Conservation (phyloP, 2,888 invertebrate species). For the Tryphoninae sp. region DNA sequence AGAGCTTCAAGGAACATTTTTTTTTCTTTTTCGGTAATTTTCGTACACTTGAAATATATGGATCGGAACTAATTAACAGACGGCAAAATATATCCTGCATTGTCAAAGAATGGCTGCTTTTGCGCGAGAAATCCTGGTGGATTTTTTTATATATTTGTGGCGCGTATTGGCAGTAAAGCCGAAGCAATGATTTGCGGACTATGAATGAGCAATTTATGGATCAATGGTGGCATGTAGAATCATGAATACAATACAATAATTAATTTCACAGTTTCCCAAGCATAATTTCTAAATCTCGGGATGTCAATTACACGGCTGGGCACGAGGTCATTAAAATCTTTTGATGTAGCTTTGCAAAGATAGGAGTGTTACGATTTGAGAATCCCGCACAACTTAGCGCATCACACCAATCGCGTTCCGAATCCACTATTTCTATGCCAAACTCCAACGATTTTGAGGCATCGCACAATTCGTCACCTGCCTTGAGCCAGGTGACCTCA, state of each 20-base stretch:
- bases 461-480: too few species aligned
- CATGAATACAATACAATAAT: too few species aligned
- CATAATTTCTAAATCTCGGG: slow-evolving; percentile 4
- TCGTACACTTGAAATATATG: slow-evolving; percentile 1
- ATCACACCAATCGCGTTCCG: too few species aligned
- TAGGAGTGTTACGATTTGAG: too few species aligned
- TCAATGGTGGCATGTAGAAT: background rate
- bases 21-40: background rate
- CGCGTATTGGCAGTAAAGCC: slow-evolving; percentile 2
- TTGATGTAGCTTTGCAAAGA: too few species aligned
- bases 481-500: too few species aligned
- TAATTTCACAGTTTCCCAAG: background rate
- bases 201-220: slow-evolving; percentile 21
- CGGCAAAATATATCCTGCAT: slow-evolving; percentile 9
- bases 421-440: too few species aligned
- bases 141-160: too few species aligned
- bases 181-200: slow-evolving; percentile 16
- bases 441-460: too few species aligned
- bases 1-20: too few species aligned
- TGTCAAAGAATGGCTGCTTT: slow-evolving; percentile 3
- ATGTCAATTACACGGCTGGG: slow-evolving; percentile 48
- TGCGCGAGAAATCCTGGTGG: slow-evolving; percentile 2
- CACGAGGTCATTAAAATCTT: background rate
- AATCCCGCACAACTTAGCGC: too few species aligned
- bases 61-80: slow-evolving; percentile 4